These are phyloP conservation scores for Potamarius usumacintae DNA, from an alignment of 2,113 vertebrate genomes.

Conservation along the genomic window DNA sequence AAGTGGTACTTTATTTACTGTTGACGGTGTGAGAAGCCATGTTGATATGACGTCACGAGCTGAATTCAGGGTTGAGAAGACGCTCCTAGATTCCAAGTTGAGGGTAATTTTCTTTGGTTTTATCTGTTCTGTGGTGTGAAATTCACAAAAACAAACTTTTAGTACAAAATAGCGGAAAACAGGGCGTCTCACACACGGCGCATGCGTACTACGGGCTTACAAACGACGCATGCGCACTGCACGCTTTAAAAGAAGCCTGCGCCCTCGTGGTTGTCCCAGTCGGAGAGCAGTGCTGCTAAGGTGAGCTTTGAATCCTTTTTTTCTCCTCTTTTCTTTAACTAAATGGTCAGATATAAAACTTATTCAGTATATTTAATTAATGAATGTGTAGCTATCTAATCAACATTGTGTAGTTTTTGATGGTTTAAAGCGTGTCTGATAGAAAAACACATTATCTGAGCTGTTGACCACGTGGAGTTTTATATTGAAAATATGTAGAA, in stretches of 20 bases:
- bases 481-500: too few species aligned
- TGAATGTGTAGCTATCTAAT: accelerated
- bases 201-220: neutral
- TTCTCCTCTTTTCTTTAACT: too few species aligned
- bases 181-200: neutral
- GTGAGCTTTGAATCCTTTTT: neutral
- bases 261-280: neutral
- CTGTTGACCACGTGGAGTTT: neutral
- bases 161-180: constrained; percentile 4
- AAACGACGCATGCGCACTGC: neutral
- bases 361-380: neutral
- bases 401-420: neutral
- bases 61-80: neutral
- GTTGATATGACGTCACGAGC: constrained; percentile 1
- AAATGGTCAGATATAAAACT: neutral
- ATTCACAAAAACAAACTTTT: neutral
- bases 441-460: neutral
- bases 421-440: neutral
- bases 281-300: neutral
- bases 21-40: neutral
- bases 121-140: neutral
- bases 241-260: neutral
- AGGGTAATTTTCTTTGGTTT: neutral
- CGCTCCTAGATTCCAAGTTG: neutral
- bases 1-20: constrained; percentile 29